Evolutionary conservation across 2,113 vertebrate species (phyloP).

Genomic region (Poecilia latipinna): DNA sequence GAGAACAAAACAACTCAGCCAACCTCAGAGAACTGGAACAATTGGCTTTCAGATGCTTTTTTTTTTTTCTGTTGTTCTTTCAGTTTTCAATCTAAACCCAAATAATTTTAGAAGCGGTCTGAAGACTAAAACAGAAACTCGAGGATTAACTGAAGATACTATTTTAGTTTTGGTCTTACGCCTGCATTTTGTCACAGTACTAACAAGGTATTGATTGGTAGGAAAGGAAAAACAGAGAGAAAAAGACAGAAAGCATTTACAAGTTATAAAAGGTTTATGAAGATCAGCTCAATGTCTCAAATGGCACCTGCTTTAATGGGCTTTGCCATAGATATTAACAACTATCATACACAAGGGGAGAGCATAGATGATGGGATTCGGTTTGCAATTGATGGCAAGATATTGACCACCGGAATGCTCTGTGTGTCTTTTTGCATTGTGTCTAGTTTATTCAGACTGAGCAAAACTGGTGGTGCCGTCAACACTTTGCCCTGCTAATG

Average conservation of each 20-base stretch:
- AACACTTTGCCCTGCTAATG: conserved; percentile 4
- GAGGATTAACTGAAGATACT: conserved; percentile 51
- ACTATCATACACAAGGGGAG: conserved; percentile 30
- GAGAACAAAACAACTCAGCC: conserved; percentile 28
- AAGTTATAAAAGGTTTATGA: conserved; percentile 50
- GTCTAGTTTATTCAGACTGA: conserved; percentile 35
- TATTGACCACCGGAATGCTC: conserved; percentile 23
- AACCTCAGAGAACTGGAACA: conserved; percentile 35
- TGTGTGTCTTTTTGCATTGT: conserved; percentile 18
- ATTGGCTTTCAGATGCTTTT: conserved; percentile 53
- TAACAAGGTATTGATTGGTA: conserved; percentile 70
- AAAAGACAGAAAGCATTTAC: conserved; percentile 61
- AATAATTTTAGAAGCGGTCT: conserved; percentile 10
- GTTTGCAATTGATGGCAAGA: conserved; percentile 27
- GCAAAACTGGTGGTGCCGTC: not conserved
- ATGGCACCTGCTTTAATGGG: conserved; percentile 34
- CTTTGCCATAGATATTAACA: conserved; percentile 32
- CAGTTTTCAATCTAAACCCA: conserved; percentile 12
- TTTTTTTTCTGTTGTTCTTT: conserved; percentile 21
- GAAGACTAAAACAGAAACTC: conserved; percentile 27
- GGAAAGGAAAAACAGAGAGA: conserved; percentile 44
- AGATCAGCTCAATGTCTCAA: conserved; percentile 35
- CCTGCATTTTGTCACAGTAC: conserved; percentile 69
- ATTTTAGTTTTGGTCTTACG: conserved; percentile 42
- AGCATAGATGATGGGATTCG: conserved; percentile 20